Base-by-base conservation (phyloP, 1,140 invertebrate species). In the Thaumetopoea pityocampa region DNA sequence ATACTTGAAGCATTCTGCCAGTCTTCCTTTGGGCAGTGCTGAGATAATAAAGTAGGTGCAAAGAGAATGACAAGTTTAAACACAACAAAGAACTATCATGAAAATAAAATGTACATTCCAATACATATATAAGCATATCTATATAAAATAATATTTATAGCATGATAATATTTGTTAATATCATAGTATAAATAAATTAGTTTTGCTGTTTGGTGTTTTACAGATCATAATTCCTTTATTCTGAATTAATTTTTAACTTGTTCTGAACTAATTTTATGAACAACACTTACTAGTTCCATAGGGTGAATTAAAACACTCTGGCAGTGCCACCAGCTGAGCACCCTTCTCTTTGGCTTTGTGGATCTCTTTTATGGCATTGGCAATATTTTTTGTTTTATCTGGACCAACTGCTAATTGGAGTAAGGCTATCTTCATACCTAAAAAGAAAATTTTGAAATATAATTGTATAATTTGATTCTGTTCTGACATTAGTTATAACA, bases 261-360 rank as follows among this genome's bases (percentile, higher is more conserved):
- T 3, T 19, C 18, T 19, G 3, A 19, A 19, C 4, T 17, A 30
- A 4, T 19, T 8, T 9, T 9, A 18, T 20, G 10, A 14, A 2
- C 22, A 11, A 38, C 69, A 88, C 78, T 87, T 87, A 92, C 91
- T 85, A 16, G 94, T 94, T 47, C 96, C 96, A 85, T 98, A 98
- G 0, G 96, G 96, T 15, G 92, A 95, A 83, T 98, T 98, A 61
- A 98, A 98, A 66, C 96, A 98, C 87, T 98, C 96, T 0, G 96
- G 96, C 6, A 98, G 69, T 0, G 90, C 90, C 7, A 98, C 87
- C 12, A 98, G 61, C 22, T 93, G 88, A 0, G 95, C 94, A 8
- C 93, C 90, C 33, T 90, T 86, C 42, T 89, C 67, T 58, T 92
- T 92, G 2, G 94, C 95, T 38, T 90, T 85, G 54, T 90, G 86